A percentile compares a stretch with the other conserved stretches of the same genome.
phyloP scores from a whole-genome alignment of 2,797 vertebrate genomes.

The Lepilemur ruficaudatus region DNA sequence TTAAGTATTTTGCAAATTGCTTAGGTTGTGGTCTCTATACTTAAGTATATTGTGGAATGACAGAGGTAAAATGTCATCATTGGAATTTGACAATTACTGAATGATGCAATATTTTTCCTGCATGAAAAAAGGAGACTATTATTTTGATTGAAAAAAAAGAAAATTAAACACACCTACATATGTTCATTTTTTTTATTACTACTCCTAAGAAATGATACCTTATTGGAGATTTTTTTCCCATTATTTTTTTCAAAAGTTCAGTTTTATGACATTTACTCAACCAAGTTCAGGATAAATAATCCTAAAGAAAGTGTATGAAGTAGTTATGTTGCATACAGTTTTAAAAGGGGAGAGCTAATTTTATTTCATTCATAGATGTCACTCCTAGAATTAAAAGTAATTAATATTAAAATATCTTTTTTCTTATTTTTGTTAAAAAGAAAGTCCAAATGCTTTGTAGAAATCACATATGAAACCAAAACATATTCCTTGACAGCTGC shows the following conservation, averaged over 20 bases:
- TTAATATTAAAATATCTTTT: background rate
- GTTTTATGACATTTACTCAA: background rate
- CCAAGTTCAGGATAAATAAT: background rate
- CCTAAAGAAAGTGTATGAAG: background rate
- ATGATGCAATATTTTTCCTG: background rate
- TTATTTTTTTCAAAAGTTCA: background rate
- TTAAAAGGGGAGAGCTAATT: background rate
- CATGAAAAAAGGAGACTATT: background rate
- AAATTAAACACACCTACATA: background rate
- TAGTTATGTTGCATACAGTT: background rate
- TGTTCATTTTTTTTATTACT: background rate
- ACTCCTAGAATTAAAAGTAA: background rate
- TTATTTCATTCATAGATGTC: background rate
- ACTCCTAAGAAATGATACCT: background rate
- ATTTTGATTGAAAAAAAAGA: conserved; percentile 4
- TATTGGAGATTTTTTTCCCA: background rate
- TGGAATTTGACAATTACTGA: background rate
- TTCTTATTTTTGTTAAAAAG: background rate
- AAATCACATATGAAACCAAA: background rate
- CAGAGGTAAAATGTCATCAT: background rate
- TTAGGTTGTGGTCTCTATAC: background rate
- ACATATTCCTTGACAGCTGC: background rate
- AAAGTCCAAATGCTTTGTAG: background rate
- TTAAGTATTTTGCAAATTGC: background rate
- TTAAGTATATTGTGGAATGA: background rate